Evolutionary conservation across 2,113 vertebrate species (phyloP).

Genomic region (Rattus norvegicus): GRCr8 NC_086026.1:73807501-73808000

Average conservation of each 20-base stretch:
- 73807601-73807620: neutral
- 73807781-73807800: neutral
- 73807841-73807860: no score
- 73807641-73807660: neutral
- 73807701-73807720: neutral
- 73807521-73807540: slow-evolving; percentile 45
- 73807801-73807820: neutral
- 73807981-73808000: neutral
- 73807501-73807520: slow-evolving; percentile 46
- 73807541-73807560: neutral
- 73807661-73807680: neutral
- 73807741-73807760: neutral
- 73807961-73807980: neutral
- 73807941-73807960: neutral
- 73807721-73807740: neutral
- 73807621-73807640: neutral
- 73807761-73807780: neutral
- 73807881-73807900: neutral
- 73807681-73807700: neutral
- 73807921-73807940: neutral
- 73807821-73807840: neutral
- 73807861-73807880: no score
- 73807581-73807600: neutral
- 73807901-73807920: neutral
- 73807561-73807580: slow-evolving; percentile 6